These are phyloP conservation scores for Taphrorychus bicolor DNA, from an alignment of 2,888 invertebrate genomes.

Conservation along the genomic window DNA sequence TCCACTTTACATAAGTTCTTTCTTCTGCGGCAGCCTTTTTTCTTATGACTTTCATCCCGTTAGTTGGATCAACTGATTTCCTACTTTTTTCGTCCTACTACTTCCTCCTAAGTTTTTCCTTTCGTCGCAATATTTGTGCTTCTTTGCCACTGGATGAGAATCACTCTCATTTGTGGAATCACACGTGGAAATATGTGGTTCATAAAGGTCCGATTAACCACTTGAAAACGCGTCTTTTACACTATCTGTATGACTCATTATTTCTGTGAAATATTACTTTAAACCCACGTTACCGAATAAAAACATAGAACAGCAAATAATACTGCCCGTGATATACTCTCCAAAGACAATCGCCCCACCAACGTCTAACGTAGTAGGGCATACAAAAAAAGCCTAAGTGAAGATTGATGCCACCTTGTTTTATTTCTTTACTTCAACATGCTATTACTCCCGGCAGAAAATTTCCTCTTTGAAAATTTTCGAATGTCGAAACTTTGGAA, in stretches of 20 bases:
- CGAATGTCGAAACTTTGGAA: no score
- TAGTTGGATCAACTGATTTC: slow-evolving; percentile 9
- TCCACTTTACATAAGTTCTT: slow-evolving; percentile 18
- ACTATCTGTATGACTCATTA: not conserved
- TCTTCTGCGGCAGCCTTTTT: slow-evolving; percentile 20
- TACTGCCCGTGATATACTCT: not conserved
- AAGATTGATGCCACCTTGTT: no score
- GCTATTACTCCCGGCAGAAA: no score
- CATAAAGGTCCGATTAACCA: not conserved
- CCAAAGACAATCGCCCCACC: not conserved
- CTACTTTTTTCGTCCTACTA: no score
- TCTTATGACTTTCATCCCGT: slow-evolving; percentile 15
- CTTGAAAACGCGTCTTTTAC: not conserved
- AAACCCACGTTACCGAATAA: not conserved
- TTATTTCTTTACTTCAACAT: no score
- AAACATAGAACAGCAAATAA: not conserved
- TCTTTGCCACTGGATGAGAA: not conserved
- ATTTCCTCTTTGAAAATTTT: no score
- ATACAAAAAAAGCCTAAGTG: no score
- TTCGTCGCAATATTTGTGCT: not conserved
- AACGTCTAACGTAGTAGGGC: not conserved
- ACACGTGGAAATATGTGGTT: not conserved
- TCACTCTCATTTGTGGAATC: not conserved
- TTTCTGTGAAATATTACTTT: not conserved
- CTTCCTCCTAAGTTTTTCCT: not conserved